Percentiles rank a stretch among this genome's conserved stretches.
Conservation (phyloP, 2,888 invertebrate genomes). For the Drosophila anomalata region DNA sequence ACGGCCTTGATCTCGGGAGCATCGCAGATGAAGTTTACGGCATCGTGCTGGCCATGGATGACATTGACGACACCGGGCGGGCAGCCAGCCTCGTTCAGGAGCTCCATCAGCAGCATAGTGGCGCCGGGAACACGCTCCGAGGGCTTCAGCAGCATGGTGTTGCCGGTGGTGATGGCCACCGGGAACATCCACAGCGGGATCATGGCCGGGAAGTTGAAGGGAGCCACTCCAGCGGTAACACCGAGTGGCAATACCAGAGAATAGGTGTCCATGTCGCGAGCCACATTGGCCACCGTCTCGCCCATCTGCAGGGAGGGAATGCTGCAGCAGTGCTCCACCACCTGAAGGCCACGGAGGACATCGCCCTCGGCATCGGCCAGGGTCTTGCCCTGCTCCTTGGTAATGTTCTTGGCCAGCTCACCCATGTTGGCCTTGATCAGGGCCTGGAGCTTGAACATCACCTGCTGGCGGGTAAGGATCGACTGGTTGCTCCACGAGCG, state of each 20-base stretch:
- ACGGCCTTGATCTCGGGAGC: constrained; percentile 97
- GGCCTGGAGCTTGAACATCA: constrained; percentile 94
- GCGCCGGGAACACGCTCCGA: constrained; percentile 99
- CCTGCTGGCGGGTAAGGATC: constrained; percentile 95
- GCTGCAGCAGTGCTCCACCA: constrained; percentile 98
- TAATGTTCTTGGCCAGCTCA: constrained; percentile 95
- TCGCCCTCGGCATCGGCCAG: constrained; percentile 98
- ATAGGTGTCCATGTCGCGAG: constrained; percentile 98
- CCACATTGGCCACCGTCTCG: constrained; percentile 91
- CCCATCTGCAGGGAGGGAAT: constrained; percentile 96
- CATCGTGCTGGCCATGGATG: constrained; percentile 97
- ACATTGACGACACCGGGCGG: constrained; percentile 98
- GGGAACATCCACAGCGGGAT: constrained; percentile 99
- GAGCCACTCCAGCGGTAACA: constrained; percentile 95
- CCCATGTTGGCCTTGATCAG: constrained; percentile 94
- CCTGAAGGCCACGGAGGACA: constrained; percentile 97
- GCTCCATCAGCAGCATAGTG: constrained; percentile 96
- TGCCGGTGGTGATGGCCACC: constrained; percentile 94
- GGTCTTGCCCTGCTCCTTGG: constrained; percentile 98
- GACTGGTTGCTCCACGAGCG: constrained; percentile 95
- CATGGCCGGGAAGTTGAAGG: constrained; percentile 99
- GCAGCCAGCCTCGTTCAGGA: constrained; percentile 96
- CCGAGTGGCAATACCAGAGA: constrained; percentile 96
- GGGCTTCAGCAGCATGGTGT: constrained; percentile 97
- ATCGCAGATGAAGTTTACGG: constrained; percentile 99